Evolutionary conservation across 2,797 vertebrate genomes (phyloP).

Genomic region (Potorous gilbertii): DNA sequence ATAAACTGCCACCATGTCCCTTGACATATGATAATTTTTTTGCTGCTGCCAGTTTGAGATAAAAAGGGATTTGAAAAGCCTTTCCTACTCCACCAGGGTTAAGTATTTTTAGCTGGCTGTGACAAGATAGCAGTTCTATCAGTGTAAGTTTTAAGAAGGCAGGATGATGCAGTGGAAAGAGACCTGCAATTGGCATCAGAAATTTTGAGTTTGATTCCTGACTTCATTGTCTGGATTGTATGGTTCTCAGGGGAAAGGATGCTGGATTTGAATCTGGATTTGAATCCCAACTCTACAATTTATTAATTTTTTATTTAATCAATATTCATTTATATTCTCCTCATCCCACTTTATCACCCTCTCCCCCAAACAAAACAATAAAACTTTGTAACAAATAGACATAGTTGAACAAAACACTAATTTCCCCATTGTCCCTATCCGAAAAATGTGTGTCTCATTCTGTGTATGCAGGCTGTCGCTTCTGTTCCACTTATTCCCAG

Average conservation of each 20-base stretch:
- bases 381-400: not conserved
- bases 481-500: not conserved
- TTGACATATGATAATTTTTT: not conserved
- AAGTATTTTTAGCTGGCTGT: conserved; percentile 35
- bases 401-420: not conserved
- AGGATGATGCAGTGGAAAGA: not conserved
- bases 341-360: not conserved
- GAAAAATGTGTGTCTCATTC: not conserved
- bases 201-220: not conserved
- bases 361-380: not conserved
- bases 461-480: too few species aligned
- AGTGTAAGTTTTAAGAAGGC: conserved; percentile 43
- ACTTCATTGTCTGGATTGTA: not conserved
- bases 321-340: not conserved
- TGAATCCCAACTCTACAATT: not conserved
- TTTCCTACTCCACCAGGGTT: not conserved
- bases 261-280: not conserved
- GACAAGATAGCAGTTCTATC: conserved; percentile 7
- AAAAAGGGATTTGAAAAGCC: not conserved
- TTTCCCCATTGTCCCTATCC: not conserved
- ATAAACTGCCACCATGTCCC: not conserved
- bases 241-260: not conserved
- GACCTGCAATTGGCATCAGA: not conserved
- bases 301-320: not conserved
- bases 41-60: conserved; percentile 5